Evolutionary conservation across 2,888 invertebrate genomes (phyloP), one percentile per base, ranked within the genome.

Genomic region (Lutraria lutraria): DNA sequence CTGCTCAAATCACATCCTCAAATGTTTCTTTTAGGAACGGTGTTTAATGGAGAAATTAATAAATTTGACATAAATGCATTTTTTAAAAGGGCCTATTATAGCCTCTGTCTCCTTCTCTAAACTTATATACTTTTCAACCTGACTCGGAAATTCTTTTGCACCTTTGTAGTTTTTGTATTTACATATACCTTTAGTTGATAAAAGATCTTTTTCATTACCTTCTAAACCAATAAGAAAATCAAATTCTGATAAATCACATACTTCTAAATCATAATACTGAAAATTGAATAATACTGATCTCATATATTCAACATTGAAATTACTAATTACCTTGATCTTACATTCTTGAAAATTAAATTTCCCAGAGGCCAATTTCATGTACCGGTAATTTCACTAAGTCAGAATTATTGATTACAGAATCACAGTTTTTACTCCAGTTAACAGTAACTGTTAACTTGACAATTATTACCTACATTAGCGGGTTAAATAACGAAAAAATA

Each of bases 31-130:
- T 84, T 31, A 16, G 68, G 31, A 43, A 84, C 84, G 0, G 84
- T 68, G 53, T 84, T 84, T 31, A 84, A 72, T 13, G 84, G 84
- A 68, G 84, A 84, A n/a, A n/a, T n/a, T n/a, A n/a, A n/a, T n/a
- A n/a, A n/a, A n/a, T n/a, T n/a, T n/a, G n/a, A n/a, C n/a, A 15
- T 31, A 29, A 83, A 83, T 31, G 83, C 4, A 63, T 83, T 83
- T 16, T 34, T 29, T 19, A n/a, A 84, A 84, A 6, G 84, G 84
- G 21, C 84, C 84, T 43, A 84, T 68, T 52, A 68, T 60, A n/a
- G 84, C 84, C 12, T 43, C 25, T 16, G 25, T 4, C 12, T 43
- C 0, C 25, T 68, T 15, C 72, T 84, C 84, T 72, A 34, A 43
- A 6, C 19, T 21, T 53, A 84, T 2, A n/a, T 68, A 84, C 2